Base-by-base conservation (phyloP, 2,113 vertebrate species). In the Enhydra lutris region DNA sequence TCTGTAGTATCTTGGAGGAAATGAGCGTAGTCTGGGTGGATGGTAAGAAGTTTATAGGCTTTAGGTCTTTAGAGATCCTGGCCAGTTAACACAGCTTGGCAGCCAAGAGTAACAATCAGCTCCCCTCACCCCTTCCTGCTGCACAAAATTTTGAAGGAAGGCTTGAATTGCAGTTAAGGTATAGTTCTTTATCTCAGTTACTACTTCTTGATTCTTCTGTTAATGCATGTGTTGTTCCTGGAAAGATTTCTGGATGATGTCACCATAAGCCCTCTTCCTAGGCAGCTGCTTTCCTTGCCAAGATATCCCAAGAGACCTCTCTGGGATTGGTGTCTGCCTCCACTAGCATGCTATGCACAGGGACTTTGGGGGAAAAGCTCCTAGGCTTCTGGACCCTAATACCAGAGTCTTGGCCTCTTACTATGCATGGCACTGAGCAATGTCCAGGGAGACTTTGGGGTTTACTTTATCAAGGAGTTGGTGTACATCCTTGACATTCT, bases 291-390 rank as follows among this genome's bases (percentile, higher is more conserved):
- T 42, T 39, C 36, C 69, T 89, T 74, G 57, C 26, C 26, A 24
- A 18, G n/a, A 13, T 59, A 24, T 59, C 21, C 52, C 69, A 74
- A 24, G 57, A 29, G 0, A 45, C 36, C 52, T 59, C 18, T 29
- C 69, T 13, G 29, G 52, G 24, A 23, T 45, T 42, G 26, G 36
- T 26, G 4, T 76, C 11, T 8, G 29, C 14, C 87, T 76, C 36
- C 12, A 59, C 36, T 24, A 23, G 52, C 18, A 9, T 7, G 3
- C 23, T 34, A 39, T 0, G 0, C 34, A 45, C 36, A 45, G 29
- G 8, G 81, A 18, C 65, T 55, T 71, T 12, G 57, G 29, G 3
- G 34, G 8, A 29, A n/a, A 52, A 83, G 5, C 3, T 15, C 15
- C 29, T 23, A 31, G 59, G 82, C 59, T 42, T 65, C 11, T 65